phyloP scores from a whole-genome alignment of 2,113 vertebrate species.

The Prolemur simus region DNA sequence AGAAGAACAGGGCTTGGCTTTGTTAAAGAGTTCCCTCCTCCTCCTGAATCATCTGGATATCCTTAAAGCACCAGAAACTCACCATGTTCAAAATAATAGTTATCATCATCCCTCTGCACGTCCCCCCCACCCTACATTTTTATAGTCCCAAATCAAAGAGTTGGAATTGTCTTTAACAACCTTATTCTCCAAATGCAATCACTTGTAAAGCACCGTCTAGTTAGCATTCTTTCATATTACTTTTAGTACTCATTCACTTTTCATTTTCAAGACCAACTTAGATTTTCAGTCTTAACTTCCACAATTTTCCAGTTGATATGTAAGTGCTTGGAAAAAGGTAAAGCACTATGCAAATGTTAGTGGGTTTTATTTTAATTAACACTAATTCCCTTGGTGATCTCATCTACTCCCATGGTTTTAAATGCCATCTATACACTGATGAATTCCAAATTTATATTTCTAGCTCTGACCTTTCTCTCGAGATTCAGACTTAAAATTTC shows the following conservation, averaged over 20 bases:
- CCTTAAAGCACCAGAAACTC: neutral
- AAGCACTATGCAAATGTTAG: neutral
- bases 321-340: slow-evolving; percentile 16
- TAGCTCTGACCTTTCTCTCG: slow-evolving; percentile 13
- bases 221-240: neutral
- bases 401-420: neutral
- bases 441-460: slow-evolving; percentile 25
- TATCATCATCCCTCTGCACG: neutral
- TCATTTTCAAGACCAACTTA: neutral
- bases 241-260: neutral
- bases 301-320: neutral
- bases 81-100: neutral
- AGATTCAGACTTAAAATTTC: neutral
- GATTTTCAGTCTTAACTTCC: neutral
- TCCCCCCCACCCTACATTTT: neutral
- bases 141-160: neutral
- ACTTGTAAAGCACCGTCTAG: neutral
- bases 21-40: neutral
- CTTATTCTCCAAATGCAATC: neutral
- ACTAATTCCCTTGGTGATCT: neutral
- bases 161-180: neutral
- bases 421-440: neutral
- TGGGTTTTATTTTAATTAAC: slow-evolving; percentile 17
- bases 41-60: neutral
- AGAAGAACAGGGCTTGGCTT: neutral